Evolutionary conservation across 2,888 invertebrate species (phyloP).

Genomic region (Melitaea athalia): DNA sequence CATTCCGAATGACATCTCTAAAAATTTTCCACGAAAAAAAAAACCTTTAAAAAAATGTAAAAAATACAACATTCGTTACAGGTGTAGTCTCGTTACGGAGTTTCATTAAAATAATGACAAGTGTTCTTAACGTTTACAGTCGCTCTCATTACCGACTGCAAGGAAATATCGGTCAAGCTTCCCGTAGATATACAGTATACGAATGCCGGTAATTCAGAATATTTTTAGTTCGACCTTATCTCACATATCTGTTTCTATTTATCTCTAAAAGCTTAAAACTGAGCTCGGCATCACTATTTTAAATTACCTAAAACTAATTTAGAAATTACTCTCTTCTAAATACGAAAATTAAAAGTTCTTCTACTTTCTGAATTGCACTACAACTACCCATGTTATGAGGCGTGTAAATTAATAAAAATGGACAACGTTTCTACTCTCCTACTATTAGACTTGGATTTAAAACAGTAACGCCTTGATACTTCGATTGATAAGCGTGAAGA

Average conservation of each 20-base stretch:
- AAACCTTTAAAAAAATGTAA: constrained; percentile 2
- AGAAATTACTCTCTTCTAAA: too few species aligned
- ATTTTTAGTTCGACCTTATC: background rate
- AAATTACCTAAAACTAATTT: background rate
- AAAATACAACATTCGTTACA: constrained; percentile 12
- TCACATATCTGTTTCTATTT: constrained; percentile 1
- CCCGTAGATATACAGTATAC: constrained; percentile 14
- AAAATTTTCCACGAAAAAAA: background rate
- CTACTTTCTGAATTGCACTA: too few species aligned
- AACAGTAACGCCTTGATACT: too few species aligned
- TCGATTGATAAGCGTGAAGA: too few species aligned
- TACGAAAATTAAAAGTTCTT: too few species aligned
- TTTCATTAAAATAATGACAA: constrained; percentile 56
- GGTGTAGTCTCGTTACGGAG: constrained; percentile 26
- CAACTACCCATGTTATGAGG: too few species aligned
- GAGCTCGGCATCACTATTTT: background rate
- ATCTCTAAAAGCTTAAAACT: background rate
- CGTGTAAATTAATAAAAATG: too few species aligned
- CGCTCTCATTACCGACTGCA: constrained; percentile 35
- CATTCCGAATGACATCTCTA: background rate
- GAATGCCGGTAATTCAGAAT: background rate
- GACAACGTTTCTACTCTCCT: too few species aligned
- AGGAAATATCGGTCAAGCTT: constrained; percentile 31
- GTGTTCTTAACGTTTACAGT: constrained; percentile 40
- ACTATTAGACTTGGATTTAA: too few species aligned